These are phyloP conservation scores for Palythoa caribaeorum DNA, from an alignment of 92 coral and sea anemone species.

Conservation along the genomic window DNA sequence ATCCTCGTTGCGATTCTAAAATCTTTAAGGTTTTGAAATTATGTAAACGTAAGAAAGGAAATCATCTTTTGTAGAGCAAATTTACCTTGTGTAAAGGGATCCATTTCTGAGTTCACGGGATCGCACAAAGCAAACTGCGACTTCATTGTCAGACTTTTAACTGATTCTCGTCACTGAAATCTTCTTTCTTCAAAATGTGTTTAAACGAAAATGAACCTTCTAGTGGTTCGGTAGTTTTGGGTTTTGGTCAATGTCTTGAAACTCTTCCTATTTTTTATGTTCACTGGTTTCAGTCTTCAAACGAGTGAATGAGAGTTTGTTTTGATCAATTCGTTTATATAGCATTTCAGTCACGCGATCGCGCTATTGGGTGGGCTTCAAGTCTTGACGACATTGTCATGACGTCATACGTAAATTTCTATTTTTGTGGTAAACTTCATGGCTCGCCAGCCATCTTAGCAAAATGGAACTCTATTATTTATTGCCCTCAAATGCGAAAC, in stretches of 20 bases:
- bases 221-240: neutral
- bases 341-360: conserved; percentile 46
- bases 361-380: conserved; percentile 44
- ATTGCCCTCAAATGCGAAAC: neutral
- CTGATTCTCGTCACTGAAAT: neutral
- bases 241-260: neutral
- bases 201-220: neutral
- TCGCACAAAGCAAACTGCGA: conserved; percentile 35
- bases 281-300: neutral
- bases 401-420: conserved; percentile 25
- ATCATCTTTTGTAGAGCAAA: conserved; percentile 5
- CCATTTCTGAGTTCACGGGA: conserved; percentile 22
- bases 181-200: conserved; percentile 17
- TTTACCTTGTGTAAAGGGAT: conserved; percentile 36
- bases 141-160: conserved; percentile 30
- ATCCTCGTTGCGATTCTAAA: neutral
- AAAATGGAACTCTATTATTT: neutral
- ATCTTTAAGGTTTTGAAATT: neutral
- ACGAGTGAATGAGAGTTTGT: neutral
- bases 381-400: conserved; percentile 32
- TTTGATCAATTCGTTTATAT: conserved; percentile 29
- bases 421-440: neutral
- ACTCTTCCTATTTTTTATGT: neutral
- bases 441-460: neutral
- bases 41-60: neutral